Base-by-base conservation (phyloP, 30 jellyfish, hydroid and myxozoan genomes). In the Pseudorhiza aurosa region DNA sequence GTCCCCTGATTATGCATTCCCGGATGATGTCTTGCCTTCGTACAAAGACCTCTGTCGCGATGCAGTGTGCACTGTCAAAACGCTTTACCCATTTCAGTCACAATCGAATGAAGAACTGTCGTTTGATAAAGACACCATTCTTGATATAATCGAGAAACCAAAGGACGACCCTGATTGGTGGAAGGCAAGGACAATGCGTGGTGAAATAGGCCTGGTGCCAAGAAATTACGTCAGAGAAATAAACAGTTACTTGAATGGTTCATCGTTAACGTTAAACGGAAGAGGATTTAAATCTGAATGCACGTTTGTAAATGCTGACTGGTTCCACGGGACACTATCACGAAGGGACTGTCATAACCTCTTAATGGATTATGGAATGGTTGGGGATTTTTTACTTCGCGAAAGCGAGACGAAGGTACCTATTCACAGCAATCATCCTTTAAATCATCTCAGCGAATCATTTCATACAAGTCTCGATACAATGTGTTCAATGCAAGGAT, bases 91-190 rank as follows among this genome's bases (percentile, higher is more conserved):
- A 35, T 91, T 91, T 37, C 83, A 83, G 8, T 85, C 98, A 8
- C 96, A 91, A 62, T 57, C 96, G 3, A 39, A 18, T 0, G 98
- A 85, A 65, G 98, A 91, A 58, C 80, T 91, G 53, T 65, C 96
- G 1, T 91, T 91, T 62, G 98, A 85, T 35, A 85, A 91, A 68
- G 98, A 85, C 79, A 24, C 60, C 75, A 63, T 85, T 29, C 88
- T 91, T 9, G 96, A 85, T 21, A 79, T 91, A 9, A 79, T 91
- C 26, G 96, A 91, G 32, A 85, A 91, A 59, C 98, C 98, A 22
- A 91, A 77, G 88, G 96, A 91, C 72, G 98, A 91, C 37, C 98
- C 98, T 2, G 98, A 91, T 51, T 91, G 98, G 98, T 91, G 98
- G 98, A 87, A 69, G 55, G 98, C 98, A 11, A 67, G 98, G 62